Base-by-base conservation (phyloP, 2,797 vertebrate species). In the Spinibarbus caldwelli region DNA sequence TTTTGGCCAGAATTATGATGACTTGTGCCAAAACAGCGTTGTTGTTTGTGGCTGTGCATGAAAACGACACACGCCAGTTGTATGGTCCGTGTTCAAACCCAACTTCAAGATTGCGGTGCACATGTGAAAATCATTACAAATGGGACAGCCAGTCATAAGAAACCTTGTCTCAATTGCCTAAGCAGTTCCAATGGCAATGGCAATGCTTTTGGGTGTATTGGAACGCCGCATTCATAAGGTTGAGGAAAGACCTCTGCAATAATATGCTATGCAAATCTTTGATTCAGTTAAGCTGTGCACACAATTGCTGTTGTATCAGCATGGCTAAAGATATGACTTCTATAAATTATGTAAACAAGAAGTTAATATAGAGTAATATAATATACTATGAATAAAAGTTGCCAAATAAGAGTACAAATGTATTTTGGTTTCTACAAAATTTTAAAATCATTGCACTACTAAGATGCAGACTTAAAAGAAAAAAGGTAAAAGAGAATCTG, bases 161-260 rank as follows among this genome's bases (percentile, higher is more conserved):
- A 84, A 26, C 41, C 66, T 45, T 2, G 3, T 47, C 38, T 78
- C 64, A 21, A 84, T 67, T 77, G 59, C 72, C 43, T 38, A 26
- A 26, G 66, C 83, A 47, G 83, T 85, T 85, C 67, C 83, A 76
- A 85, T 85, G 83, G 83, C 64, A 62, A 85, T 85, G 15, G 29
- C 47, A 78, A 64, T 41, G 23, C 31, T 49, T 84, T 78, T 57
- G 49, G 75, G 52, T 47, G 9, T 73, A 19, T 29, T 23, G 76
- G 19, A 29, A 34, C 10, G 8, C 26, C 12, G 14, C 21, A 78
- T 57, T 66, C 23, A 47, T 45, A 45, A 70, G 66, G 76, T 54
- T 36, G 49, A 59, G 64, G 7, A 21, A 76, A 68, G 26, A 11
- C 14, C 34, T 66, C 45, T 38, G 57, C 34, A 83, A 76, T 38